Base-by-base conservation (phyloP, 1,140 invertebrate genomes). In the Pseudomyrmex flavicornis region DNA sequence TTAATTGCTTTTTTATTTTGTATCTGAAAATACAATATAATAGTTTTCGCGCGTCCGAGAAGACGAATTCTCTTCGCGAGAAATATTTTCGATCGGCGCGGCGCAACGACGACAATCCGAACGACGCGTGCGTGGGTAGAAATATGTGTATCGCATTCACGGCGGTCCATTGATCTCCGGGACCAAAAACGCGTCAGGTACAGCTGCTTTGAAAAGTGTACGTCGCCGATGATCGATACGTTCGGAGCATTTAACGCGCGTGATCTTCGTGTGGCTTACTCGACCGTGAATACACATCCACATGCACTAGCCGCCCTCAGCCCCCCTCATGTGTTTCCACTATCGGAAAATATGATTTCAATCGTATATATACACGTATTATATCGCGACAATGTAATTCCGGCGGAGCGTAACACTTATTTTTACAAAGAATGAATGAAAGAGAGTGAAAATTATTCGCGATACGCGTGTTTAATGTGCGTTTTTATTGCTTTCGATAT, bases 81-180 rank as follows among this genome's bases (percentile, higher is more conserved):
- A 20, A 63, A 65, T 56, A 15, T 52, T 62, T 82, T 72, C 56
- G 48, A 72, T 84, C 56, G 69, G 35, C 13, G 48, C 26, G 59
- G 15, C 35, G 35, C 58, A 76, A 59, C 10, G 58, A 85, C 66
- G 70, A 84, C 75, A 88, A 86, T 90, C 79, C 54, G 82, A 90
- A 61, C 22, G 77, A 85, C 68, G 83, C 85, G 88, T 79, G 86
- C 86, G 89, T 90, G 89, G 89, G 89, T 82, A 89, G 89, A 89
- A 89, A 89, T 87, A 89, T 87, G 87, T 77, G 68, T 80, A 85
- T 76, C 85, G 79, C 87, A 77, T 88, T 90, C 89, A 72, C 59
- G 26, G 63, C 73, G 82, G 54, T 83, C 83, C 87, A 90, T 90
- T 85, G 90, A 90, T 84, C 80, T 84, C 50, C 4, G 26, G 48